phyloP scores from a whole-genome alignment of 2,888 invertebrate species.

The Erebia palarica region DNA sequence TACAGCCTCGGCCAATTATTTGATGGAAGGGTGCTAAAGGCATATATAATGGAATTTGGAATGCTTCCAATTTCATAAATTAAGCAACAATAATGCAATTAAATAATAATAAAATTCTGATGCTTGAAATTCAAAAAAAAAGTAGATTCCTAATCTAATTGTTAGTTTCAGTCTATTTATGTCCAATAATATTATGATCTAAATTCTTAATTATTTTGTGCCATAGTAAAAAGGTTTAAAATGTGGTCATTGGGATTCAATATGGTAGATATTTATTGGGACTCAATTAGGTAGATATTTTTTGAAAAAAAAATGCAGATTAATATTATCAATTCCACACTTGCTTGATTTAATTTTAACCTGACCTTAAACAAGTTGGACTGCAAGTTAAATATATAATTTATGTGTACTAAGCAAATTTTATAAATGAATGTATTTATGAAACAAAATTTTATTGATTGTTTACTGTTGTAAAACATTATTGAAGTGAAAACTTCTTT shows the following conservation, averaged over 20 bases:
- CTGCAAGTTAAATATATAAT: neutral
- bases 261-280: neutral
- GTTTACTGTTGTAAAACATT: slow-evolving; percentile 3
- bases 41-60: neutral
- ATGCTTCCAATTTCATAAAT: neutral
- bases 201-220: slow-evolving; percentile 1
- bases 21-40: neutral
- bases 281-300: neutral
- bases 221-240: neutral
- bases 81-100: neutral
- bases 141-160: neutral
- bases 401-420: neutral
- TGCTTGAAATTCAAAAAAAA: no score
- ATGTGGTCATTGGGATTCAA: slow-evolving; percentile 1
- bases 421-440: neutral
- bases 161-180: neutral
- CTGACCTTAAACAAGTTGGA: neutral
- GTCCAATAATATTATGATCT: neutral
- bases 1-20: neutral
- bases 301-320: neutral
- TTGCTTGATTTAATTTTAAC: no score
- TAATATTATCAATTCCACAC: neutral
- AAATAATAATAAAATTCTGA: neutral
- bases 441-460: neutral
- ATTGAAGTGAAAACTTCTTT: no score